Evolutionary conservation across 2,888 invertebrate species (phyloP), one percentile per base, ranked within the genome.

Genomic region (Dermolepida albohirtum): DNA sequence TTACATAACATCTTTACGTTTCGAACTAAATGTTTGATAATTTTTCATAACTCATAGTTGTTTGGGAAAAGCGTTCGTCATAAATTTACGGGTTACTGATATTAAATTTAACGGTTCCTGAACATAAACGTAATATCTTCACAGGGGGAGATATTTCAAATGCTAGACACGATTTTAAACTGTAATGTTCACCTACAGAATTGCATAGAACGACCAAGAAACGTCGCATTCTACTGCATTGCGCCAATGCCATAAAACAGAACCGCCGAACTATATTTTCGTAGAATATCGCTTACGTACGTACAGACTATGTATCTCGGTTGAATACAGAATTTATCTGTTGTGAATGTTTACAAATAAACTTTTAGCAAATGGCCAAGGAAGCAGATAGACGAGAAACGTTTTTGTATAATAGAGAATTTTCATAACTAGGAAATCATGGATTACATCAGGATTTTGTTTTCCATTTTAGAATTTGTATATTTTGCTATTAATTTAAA

Each of bases 211-310:
- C 27, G 34, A 17, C 16, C 47, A 39, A 39, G 43, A 34, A 29
- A 12, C 59, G 59, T 62, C 59, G 59, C 59, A 39, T 62, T 47
- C 16, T 59, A 47, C 59, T 59, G 59, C 59, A 62, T 29, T 62
- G 59, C 59, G 59, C 47, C 59, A 62, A 10, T 34, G 29, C 59
- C n/a, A 29, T 59, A 44, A 44, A 59, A 59, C 47, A 59, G 47
- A 14, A 34, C 43, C 57, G 43, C 57, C 43, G 14, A 57, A 39
- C 54, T 27, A 41, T 41, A 57, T 57, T 57, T 43, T 57, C 57
- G 14, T 43, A 5, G 57, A 57, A 57, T 57, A 57, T 44, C 27
- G 41, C 16, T 34, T 34, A 47, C 12, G 17, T 47, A 47, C 17
- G 44, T 47, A 14, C 17, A 14, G 34, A 34, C 29, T 10, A 39